Evolutionary conservation across 2,797 vertebrate genomes (phyloP).

Genomic region (Distichodus sexfasciatus): DNA sequence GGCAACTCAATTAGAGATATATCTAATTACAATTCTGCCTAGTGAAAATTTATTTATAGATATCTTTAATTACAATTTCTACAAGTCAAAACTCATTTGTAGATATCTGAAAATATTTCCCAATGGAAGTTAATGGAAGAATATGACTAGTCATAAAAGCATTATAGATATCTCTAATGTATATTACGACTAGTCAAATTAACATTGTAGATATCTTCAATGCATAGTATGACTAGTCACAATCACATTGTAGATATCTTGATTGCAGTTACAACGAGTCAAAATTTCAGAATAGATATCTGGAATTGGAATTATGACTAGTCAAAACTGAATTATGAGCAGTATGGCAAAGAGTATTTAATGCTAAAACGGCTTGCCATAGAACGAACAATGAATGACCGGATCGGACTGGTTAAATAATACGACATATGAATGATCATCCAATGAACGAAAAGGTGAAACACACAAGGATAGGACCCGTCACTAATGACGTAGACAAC

Average conservation of each 20-base stretch:
- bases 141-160: neutral
- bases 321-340: too few species aligned
- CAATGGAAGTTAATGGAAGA: neutral
- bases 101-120: neutral
- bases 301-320: too few species aligned
- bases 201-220: neutral
- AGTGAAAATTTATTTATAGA: neutral
- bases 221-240: neutral
- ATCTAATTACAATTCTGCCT: neutral
- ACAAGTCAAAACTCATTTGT: constrained; percentile 6
- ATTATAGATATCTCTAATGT: too few species aligned
- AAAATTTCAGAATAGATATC: too few species aligned
- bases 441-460: too few species aligned
- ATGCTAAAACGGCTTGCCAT: too few species aligned
- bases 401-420: too few species aligned
- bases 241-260: neutral
- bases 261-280: neutral
- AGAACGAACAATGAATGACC: too few species aligned
- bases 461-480: too few species aligned
- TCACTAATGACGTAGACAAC: too few species aligned
- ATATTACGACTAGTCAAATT: neutral
- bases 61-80: constrained; percentile 14
- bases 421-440: too few species aligned
- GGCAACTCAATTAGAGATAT: neutral
- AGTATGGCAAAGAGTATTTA: too few species aligned